Evolutionary conservation across 2,888 invertebrate species (phyloP).

Genomic region (Andrena haemorrhoa): DNA sequence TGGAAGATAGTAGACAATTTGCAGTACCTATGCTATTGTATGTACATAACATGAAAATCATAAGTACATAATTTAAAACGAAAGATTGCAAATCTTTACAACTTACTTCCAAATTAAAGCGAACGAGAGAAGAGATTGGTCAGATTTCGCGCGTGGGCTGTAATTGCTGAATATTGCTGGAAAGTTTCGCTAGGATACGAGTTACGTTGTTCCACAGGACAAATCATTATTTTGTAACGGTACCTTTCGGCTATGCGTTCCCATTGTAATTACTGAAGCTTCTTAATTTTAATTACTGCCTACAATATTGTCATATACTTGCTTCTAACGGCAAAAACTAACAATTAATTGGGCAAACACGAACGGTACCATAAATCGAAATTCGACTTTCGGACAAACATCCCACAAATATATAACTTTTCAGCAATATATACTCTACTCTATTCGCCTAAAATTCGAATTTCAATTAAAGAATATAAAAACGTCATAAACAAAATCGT

Average conservation of each 20-base stretch:
- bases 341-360: conserved; percentile 23
- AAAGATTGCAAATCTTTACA: conserved; percentile 18
- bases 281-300: conserved; percentile 43
- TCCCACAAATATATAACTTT: conserved; percentile 33
- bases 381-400: conserved; percentile 41
- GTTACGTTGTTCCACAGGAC: conserved; percentile 33
- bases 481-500: conserved; percentile 33
- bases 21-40: conserved; percentile 27
- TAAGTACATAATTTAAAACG: conserved; percentile 59
- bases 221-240: conserved; percentile 21
- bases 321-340: conserved; percentile 51
- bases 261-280: conserved; percentile 31
- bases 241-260: conserved; percentile 20
- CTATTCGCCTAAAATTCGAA: conserved; percentile 40
- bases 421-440: conserved; percentile 10
- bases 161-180: conserved; percentile 44
- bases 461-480: conserved; percentile 41
- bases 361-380: conserved; percentile 28
- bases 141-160: conserved; percentile 31
- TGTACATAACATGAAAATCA: conserved; percentile 41
- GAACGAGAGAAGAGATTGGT: conserved; percentile 6
- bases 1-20: conserved; percentile 21
- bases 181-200: conserved; percentile 37
- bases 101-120: conserved; percentile 16
- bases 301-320: conserved; percentile 60